phyloP scores from a whole-genome alignment of 2,113 vertebrate genomes.

The Trematocara nigrifrons region DNA sequence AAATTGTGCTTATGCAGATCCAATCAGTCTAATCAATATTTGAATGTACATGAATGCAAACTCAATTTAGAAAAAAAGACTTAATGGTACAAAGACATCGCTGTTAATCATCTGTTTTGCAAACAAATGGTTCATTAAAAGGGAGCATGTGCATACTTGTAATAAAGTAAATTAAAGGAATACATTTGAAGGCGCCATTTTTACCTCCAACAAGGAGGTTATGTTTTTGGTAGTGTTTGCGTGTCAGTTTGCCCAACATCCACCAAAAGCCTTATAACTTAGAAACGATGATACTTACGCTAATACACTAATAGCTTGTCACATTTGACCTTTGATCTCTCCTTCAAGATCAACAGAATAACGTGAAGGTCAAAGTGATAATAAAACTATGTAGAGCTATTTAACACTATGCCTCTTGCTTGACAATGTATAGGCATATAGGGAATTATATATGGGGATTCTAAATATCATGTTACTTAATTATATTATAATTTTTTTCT shows the following conservation, averaged over 20 bases:
- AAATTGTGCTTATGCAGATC: not conserved
- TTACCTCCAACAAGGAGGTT: not conserved
- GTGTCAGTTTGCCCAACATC: not conserved
- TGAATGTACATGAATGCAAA: not conserved
- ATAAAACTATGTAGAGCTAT: not conserved
- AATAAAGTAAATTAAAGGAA: not conserved
- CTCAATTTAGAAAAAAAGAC: not conserved
- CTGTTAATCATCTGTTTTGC: not conserved
- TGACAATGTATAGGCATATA: accelerated
- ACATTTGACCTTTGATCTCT: not conserved
- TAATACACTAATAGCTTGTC: not conserved
- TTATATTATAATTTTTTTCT: not conserved
- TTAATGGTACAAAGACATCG: accelerated
- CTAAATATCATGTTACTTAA: not conserved
- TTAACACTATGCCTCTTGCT: not conserved
- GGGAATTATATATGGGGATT: not conserved
- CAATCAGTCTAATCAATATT: not conserved
- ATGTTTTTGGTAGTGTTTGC: not conserved
- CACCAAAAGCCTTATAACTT: not conserved
- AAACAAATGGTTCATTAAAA: not conserved
- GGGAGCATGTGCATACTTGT: not conserved
- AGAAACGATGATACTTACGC: accelerated
- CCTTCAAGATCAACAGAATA: not conserved
- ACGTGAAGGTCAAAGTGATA: accelerated
- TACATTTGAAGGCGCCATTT: accelerated